A percentile compares a stretch with the other conserved stretches of the same genome.
Evolutionary conservation across 2,888 invertebrate genomes (phyloP).

Genomic region (Ommatoiulus sabulosus): DNA sequence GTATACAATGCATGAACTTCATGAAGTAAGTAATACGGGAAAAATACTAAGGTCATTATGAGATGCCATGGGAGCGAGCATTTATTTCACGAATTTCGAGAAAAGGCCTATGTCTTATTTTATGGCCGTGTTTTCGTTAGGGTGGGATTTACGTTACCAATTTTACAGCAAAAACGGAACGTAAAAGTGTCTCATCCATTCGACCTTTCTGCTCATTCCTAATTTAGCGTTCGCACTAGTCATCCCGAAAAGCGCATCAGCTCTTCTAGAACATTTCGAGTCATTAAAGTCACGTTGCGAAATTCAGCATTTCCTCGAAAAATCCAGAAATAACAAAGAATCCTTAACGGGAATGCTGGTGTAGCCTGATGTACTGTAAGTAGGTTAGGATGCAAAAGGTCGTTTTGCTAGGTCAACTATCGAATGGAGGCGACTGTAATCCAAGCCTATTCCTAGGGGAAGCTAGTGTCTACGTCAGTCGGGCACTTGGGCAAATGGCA

Average conservation of each 20-base stretch:
- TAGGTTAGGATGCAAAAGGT: neutral
- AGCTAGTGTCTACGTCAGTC: neutral
- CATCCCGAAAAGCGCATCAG: neutral
- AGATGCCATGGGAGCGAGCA: neutral
- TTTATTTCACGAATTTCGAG: neutral
- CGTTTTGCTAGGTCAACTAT: constrained; percentile 8
- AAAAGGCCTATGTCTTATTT: constrained; percentile 6
- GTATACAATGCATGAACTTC: too few species aligned
- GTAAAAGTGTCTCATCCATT: constrained; percentile 43
- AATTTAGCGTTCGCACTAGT: constrained; percentile 10
- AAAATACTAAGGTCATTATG: too few species aligned
- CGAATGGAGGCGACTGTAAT: neutral
- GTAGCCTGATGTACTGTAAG: too few species aligned
- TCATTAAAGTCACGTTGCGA: neutral
- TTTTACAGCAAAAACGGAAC: neutral
- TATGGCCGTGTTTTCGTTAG: constrained; percentile 22
- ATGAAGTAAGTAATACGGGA: too few species aligned
- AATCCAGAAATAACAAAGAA: neutral
- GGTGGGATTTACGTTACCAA: constrained; percentile 29
- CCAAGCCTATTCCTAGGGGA: neutral
- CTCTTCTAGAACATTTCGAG: neutral
- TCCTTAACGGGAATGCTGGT: neutral
- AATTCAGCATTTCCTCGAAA: neutral
- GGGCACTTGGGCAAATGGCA: neutral
- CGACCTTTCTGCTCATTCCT: constrained; percentile 5